Conservation (phyloP, 2,113 vertebrate species). For the Myanophis thanlyinensis region DNA sequence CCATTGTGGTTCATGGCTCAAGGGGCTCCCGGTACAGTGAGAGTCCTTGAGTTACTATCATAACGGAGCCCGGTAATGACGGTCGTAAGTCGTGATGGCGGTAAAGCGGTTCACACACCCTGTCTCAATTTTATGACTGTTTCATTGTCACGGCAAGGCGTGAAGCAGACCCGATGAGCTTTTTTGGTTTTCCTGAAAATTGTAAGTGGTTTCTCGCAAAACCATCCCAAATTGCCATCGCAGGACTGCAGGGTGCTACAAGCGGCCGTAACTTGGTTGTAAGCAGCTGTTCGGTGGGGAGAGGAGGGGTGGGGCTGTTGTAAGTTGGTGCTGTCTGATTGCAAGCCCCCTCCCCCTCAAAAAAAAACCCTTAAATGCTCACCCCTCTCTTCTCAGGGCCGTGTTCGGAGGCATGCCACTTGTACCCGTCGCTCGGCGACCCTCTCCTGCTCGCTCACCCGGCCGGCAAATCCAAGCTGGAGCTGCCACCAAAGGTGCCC, state of each 20-base stretch:
- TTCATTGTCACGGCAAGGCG: too few species aligned
- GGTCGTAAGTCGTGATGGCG: rapidly evolving
- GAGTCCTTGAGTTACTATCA: too few species aligned
- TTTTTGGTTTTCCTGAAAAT: too few species aligned
- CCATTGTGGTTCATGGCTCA: too few species aligned
- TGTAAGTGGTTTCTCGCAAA: neutral
- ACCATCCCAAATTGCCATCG: neutral
- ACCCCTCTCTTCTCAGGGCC: slow-evolving; percentile 67
- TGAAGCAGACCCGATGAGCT: too few species aligned
- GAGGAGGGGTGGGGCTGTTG: neutral
- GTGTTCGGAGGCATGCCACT: slow-evolving; percentile 78
- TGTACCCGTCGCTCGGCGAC: slow-evolving; percentile 73
- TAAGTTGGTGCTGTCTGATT: neutral
- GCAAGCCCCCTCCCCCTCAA: neutral
- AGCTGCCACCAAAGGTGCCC: slow-evolving; percentile 31
- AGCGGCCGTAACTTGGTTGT: neutral
- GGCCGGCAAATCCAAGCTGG: slow-evolving; percentile 57
- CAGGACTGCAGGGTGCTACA: neutral
- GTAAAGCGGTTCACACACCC: too few species aligned
- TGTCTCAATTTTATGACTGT: too few species aligned
- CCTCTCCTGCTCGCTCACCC: slow-evolving; percentile 59
- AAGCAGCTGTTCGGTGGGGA: neutral
- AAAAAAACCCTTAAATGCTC: neutral
- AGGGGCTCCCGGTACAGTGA: too few species aligned
- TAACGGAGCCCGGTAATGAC: too few species aligned